Evolutionary conservation across 2,113 vertebrate genomes (phyloP).

Genomic region (Grammatotria lemairii): DNA sequence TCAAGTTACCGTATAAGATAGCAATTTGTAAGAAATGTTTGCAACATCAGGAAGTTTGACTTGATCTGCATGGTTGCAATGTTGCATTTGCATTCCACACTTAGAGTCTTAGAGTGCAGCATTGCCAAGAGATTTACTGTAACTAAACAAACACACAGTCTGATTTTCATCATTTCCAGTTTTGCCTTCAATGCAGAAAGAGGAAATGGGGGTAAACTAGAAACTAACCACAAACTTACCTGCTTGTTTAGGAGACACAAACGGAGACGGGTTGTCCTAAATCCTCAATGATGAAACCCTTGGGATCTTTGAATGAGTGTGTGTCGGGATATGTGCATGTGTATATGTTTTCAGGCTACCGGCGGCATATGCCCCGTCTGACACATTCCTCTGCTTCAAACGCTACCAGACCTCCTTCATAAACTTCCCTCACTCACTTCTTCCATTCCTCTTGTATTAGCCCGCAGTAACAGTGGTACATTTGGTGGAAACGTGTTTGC

Average conservation of each 20-base stretch:
- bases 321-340: not conserved
- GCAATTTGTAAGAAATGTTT: not conserved
- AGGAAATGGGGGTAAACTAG: not conserved
- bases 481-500: conserved; percentile 23
- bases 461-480: not conserved
- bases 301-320: not conserved
- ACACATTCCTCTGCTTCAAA: conserved; percentile 50
- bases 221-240: conserved; percentile 36
- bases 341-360: conserved; percentile 14
- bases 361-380: conserved; percentile 45
- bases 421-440: not conserved
- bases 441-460: not conserved
- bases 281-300: conserved; percentile 1
- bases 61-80: not conserved
- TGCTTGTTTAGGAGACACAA: not conserved
- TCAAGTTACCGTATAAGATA: not conserved
- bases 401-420: conserved; percentile 38
- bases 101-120: not conserved
- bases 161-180: conserved; percentile 5
- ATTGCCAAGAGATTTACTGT: not conserved
- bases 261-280: not conserved
- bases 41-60: conserved; percentile 12
- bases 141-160: not conserved
- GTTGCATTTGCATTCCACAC: not conserved
- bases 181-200: not conserved